Percentiles rank a stretch among this genome's conserved stretches.
Conservation (phyloP, 2,113 vertebrate genomes). For the Eonycteris spelaea region DNA sequence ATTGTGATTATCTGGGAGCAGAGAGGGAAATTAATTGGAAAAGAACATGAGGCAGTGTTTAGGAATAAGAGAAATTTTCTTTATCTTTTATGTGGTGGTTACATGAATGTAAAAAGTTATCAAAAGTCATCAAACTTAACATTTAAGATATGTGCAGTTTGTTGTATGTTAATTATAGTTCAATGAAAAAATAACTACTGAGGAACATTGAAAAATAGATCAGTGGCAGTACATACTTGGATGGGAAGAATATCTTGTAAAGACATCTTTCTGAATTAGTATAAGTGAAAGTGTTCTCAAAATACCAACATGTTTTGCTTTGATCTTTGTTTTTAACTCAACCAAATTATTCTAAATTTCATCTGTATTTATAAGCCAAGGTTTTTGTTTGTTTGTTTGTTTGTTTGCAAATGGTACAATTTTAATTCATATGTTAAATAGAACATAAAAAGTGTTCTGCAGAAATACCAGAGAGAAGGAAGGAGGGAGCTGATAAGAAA, state of each 20-base stretch:
- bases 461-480: neutral
- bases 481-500: neutral
- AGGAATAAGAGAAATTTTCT: neutral
- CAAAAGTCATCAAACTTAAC: neutral
- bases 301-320: slow-evolving; percentile 9
- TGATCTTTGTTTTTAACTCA: slow-evolving; percentile 24
- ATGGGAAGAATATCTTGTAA: neutral
- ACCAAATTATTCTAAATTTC: slow-evolving; percentile 3
- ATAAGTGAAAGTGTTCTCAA: neutral
- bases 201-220: neutral
- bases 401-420: slow-evolving; percentile 48
- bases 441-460: slow-evolving; percentile 39
- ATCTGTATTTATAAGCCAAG: neutral
- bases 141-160: neutral
- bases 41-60: neutral
- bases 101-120: neutral
- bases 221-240: neutral
- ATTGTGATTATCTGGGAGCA: neutral
- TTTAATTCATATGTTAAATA: slow-evolving; percentile 74
- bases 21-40: neutral
- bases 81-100: neutral
- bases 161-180: neutral
- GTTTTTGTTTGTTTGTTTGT: too few species aligned
- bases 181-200: neutral
- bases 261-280: neutral